phyloP scores from a whole-genome alignment of 2,113 vertebrate genomes.

The Grallaria varia region DNA sequence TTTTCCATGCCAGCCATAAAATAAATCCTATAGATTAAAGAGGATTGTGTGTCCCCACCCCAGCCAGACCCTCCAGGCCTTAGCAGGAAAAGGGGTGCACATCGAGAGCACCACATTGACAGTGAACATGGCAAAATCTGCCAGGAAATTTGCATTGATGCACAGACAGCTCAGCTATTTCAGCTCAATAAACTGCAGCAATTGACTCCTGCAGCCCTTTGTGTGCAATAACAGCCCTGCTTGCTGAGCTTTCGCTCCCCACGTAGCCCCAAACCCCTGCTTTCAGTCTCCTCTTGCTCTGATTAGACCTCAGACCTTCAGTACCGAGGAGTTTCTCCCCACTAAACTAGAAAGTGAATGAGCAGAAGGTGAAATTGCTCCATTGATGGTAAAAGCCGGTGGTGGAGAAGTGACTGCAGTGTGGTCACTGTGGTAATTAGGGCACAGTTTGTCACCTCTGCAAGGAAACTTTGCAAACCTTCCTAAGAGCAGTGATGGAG shows the following conservation, averaged over 20 bases:
- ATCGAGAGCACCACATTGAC: background rate
- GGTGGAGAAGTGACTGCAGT: background rate
- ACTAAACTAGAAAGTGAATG: background rate
- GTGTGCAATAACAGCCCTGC: background rate
- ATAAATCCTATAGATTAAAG: background rate
- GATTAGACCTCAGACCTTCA: background rate
- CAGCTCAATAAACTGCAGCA: background rate
- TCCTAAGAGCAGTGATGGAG: background rate
- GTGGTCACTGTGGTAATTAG: background rate
- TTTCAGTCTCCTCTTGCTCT: background rate
- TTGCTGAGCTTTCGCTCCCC: background rate
- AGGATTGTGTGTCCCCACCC: too few relatives aligned
- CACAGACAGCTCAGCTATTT: background rate
- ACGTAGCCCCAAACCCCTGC: background rate
- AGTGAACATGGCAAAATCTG: background rate
- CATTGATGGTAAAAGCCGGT: background rate
- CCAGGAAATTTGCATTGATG: background rate
- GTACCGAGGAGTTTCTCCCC: background rate
- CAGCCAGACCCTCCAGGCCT: background rate
- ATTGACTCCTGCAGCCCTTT: background rate
- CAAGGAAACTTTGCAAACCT: background rate
- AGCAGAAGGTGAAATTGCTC: background rate
- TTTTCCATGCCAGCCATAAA: background rate
- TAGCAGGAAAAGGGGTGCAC: background rate
- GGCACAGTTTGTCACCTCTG: background rate